Base-by-base conservation (phyloP, 2,797 vertebrate genomes). In the Scarus forsteni region DNA sequence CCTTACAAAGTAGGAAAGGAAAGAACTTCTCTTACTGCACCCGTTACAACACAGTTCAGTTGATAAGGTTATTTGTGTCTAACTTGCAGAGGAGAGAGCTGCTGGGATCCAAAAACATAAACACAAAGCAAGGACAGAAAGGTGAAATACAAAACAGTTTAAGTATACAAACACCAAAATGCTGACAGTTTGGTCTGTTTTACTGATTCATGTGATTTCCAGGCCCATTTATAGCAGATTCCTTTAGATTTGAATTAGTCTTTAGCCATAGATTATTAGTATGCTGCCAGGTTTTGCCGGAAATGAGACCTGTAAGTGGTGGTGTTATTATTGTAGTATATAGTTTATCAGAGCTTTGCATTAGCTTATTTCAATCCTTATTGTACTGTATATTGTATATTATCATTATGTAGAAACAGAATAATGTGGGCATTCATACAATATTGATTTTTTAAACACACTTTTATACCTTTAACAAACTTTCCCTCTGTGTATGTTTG, bases 401-500 rank as follows among this genome's bases (percentile, higher is more conserved):
- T 27, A 2, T 27, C 27, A 27, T 4, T 2, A 27, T 27, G 27
- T 27, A 27, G 27, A 27, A 27, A 27, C 27, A 27, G 27, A 27
- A 27, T 27, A 27, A 27, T 27, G 27, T 27, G 27, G 27, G 27
- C 27, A 27, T 27, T 27, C 27, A 27, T 27, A 27, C 27, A 27
- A 27, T 27, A 27, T 4, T 27, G 27, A 27, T 27, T 27, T 27
- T 27, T 27, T 27, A 4, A 27, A 27, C 27, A 27, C 27, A 27
- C 27, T 27, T 27, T 27, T 27, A 27, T 2, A 27, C 27, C 27
- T 2, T 27, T 27, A 27, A 27, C 27, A 27, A 27, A 27, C 27
- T 27, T 27, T 27, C 27, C 49, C 60, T 60, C 18, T 66, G 43
- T 66, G 18, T 61, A 35, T 59, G 15, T 73, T 46, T 70, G 9